phyloP scores from a whole-genome alignment of 2,113 vertebrate genomes.

The Dipodomys stephensi region DNA sequence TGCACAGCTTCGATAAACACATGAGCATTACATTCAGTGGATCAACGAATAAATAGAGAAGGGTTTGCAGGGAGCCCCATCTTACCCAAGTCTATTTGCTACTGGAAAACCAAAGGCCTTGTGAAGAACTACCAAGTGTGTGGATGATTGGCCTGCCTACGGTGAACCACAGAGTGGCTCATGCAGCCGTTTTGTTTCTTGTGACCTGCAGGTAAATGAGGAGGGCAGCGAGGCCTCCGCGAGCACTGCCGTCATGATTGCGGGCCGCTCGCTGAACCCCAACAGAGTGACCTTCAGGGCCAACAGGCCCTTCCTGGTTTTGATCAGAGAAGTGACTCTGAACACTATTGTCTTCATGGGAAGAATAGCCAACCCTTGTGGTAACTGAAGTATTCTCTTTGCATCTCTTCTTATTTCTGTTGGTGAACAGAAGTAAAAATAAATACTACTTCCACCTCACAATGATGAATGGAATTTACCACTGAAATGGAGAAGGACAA shows the following conservation, averaged over 20 bases:
- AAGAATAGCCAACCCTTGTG: conserved; percentile 92
- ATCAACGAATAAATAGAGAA: not conserved
- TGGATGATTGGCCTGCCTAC: not conserved
- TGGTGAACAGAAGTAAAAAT: conserved; percentile 63
- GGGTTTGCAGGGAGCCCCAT: not conserved
- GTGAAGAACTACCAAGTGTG: not conserved
- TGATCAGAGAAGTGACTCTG: conserved; percentile 94
- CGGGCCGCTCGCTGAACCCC: conserved; percentile 91
- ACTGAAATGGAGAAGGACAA: conserved; percentile 28
- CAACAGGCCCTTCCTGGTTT: conserved; percentile 94
- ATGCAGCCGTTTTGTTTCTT: not conserved
- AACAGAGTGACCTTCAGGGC: conserved; percentile 90
- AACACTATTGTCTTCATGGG: conserved; percentile 95
- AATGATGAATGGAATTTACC: conserved; percentile 15
- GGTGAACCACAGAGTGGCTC: not conserved
- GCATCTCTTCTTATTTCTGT: conserved; percentile 44
- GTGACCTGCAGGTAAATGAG: conserved; percentile 93
- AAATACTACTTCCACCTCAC: conserved; percentile 52
- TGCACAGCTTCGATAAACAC: not conserved
- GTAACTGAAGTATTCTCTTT: conserved; percentile 66
- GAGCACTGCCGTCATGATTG: conserved; percentile 84
- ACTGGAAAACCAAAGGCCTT: not conserved
- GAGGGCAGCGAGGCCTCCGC: conserved; percentile 96
- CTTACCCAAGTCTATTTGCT: not conserved
- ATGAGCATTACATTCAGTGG: not conserved